These are phyloP conservation scores for Bombyx mandarina DNA, from an alignment of 1,140 invertebrate species.

Conservation along the genomic window DNA sequence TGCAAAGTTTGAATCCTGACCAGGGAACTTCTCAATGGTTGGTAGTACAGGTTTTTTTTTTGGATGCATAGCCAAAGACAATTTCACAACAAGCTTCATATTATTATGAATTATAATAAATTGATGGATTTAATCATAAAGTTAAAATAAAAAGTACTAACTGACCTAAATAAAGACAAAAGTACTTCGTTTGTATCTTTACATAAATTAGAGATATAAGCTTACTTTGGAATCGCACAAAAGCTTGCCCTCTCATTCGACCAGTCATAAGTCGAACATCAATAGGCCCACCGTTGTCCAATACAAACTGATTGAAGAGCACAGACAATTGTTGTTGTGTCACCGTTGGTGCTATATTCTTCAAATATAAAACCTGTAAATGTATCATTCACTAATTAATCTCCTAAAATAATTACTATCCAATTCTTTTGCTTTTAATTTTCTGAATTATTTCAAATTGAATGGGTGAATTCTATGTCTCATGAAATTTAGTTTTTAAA, in stretches of 20 bases:
- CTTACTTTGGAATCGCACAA: conserved; percentile 52
- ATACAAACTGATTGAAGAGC: conserved; percentile 54
- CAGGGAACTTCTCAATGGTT: too few relatives aligned
- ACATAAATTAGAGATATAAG: conserved; percentile 5
- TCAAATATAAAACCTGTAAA: conserved; percentile 51
- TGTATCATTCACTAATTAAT: not conserved
- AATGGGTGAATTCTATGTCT: too few relatives aligned
- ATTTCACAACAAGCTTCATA: too few relatives aligned
- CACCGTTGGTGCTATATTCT: conserved; percentile 49
- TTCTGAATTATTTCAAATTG: too few relatives aligned
- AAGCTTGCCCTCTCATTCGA: conserved; percentile 53
- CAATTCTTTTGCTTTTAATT: too few relatives aligned
- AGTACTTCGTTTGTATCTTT: not conserved
- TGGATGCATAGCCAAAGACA: not conserved
- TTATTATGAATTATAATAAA: not conserved
- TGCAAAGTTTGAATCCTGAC: too few relatives aligned
- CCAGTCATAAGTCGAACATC: conserved; percentile 44
- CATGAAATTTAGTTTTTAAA: not conserved
- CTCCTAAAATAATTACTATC: too few relatives aligned
- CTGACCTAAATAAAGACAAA: not conserved
- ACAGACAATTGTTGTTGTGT: conserved; percentile 37
- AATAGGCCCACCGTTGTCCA: conserved; percentile 50
- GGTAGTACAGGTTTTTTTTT: too few relatives aligned
- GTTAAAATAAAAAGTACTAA: conserved; percentile 2
- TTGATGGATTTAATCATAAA: not conserved